Evolutionary conservation across 1,140 invertebrate species (phyloP).

Genomic region (Thaumetopoea pityocampa): DNA sequence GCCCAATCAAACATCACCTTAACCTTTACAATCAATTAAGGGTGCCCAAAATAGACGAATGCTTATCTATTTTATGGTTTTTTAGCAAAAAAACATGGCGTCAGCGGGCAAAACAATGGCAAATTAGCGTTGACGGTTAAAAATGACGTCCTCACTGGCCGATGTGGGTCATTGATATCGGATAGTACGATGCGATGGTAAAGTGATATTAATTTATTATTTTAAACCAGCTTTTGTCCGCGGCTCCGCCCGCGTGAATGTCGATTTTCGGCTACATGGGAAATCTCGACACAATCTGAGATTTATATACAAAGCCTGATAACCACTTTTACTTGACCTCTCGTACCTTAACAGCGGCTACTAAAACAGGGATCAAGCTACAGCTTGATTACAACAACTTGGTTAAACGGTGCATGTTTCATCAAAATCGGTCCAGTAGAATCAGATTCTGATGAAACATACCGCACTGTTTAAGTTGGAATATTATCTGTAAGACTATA

Average conservation of each 20-base stretch:
- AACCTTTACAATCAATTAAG: slow-evolving; percentile 64
- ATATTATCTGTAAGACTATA: no score
- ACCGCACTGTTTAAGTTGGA: no score
- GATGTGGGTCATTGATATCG: slow-evolving; percentile 51
- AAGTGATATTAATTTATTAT: slow-evolving; percentile 11
- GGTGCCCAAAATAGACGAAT: slow-evolving; percentile 44
- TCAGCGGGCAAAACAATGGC: slow-evolving; percentile 70
- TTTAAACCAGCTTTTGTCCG: slow-evolving; percentile 11
- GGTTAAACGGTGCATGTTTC: no score
- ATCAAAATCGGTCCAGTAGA: no score
- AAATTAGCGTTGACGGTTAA: slow-evolving; percentile 73
- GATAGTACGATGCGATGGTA: slow-evolving; percentile 31
- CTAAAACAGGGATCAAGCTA: no score
- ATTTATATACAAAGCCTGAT: no score
- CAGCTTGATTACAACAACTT: no score
- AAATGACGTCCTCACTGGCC: slow-evolving; percentile 63
- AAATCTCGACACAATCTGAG: no score
- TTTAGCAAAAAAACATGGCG: slow-evolving; percentile 66
- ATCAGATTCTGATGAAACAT: no score
- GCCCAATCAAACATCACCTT: slow-evolving; percentile 23
- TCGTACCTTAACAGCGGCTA: no score
- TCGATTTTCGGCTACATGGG: no score
- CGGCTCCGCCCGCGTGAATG: background rate
- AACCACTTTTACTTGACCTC: no score
- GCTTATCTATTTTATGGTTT: slow-evolving; percentile 73